Base-by-base conservation (phyloP, 2,113 vertebrate genomes). In the Mesoclemmys tuberculata region DNA sequence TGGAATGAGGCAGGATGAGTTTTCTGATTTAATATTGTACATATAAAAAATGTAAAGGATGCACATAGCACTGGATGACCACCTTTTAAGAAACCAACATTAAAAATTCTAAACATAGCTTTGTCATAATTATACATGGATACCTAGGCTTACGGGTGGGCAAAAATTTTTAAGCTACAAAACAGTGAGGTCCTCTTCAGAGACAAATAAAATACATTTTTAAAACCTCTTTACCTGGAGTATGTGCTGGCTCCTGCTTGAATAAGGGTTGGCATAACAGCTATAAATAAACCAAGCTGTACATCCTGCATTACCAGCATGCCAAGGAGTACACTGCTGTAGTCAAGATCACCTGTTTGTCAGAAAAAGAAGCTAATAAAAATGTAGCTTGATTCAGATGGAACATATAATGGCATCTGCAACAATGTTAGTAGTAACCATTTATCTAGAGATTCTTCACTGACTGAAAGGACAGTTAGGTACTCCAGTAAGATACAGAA, bases 251-350 rank as follows among this genome's bases (percentile, higher is more conserved):
- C 97, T 91, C 99, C 99, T 14, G 98, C 99, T 97, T 99, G 99
- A 89, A 99, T 98, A 58, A 99, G 98, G 0, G 99, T 99, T 14
- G 99, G 99, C 99, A 99, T 98, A 90, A 98, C 94, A 1, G 99
- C 99, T 2, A 99, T 99, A 96, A 99, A 99, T 55, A 99, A 98
- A 14, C 99, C 99, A 38, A 99, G 98, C 97, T 99, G 99, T 91
- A 99, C 99, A 71, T 99, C 99, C 95, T 99, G 99, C 98, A 99
- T 99, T 89, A 99, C 99, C 80, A 99, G 96, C 99, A 99, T 99
- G 56, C 99, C 99, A 13, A 99, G 98, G 4, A 99, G 98, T 93
- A 99, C 98, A 0, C 99, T 99, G 82, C 99, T 99, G 97, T 99
- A 99, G 93, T 99, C 99, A 61, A 99, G 95, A 41, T 99, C 99